Conservation (phyloP, 2,113 vertebrate genomes). For the Ursus arctos region DNA sequence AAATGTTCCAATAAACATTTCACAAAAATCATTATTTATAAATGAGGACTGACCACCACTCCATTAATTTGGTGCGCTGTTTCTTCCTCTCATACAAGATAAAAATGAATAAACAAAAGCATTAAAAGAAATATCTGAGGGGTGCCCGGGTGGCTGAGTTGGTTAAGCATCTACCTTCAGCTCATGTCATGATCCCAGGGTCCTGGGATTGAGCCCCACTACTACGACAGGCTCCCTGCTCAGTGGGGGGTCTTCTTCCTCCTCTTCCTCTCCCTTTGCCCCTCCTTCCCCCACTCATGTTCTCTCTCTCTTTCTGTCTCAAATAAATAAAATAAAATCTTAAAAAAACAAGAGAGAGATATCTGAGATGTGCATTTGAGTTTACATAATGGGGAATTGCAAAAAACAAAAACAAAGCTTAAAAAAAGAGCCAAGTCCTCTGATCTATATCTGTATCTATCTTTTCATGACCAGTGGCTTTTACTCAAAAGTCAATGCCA, state of each 20-base stretch:
- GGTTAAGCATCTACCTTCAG: background rate
- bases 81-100: background rate
- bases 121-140: background rate
- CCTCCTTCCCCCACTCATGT: background rate
- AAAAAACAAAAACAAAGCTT: background rate
- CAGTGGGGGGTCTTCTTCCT: background rate
- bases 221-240: background rate
- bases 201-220: background rate
- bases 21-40: background rate
- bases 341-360: background rate
- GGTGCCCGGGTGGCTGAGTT: background rate
- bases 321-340: background rate
- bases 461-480: background rate
- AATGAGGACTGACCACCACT: background rate
- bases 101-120: background rate
- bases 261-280: background rate
- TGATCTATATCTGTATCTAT: background rate
- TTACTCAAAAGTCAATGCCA: conserved; percentile 37
- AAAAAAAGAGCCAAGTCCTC: background rate
- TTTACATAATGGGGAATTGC: background rate
- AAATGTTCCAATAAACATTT: conserved; percentile 26
- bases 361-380: background rate
- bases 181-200: background rate
- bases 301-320: background rate
- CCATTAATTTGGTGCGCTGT: background rate